Percentiles rank a stretch among this genome's conserved stretches.
Conservation (phyloP, 2,797 vertebrate genomes). For the Scomberomorus guttatus region DNA sequence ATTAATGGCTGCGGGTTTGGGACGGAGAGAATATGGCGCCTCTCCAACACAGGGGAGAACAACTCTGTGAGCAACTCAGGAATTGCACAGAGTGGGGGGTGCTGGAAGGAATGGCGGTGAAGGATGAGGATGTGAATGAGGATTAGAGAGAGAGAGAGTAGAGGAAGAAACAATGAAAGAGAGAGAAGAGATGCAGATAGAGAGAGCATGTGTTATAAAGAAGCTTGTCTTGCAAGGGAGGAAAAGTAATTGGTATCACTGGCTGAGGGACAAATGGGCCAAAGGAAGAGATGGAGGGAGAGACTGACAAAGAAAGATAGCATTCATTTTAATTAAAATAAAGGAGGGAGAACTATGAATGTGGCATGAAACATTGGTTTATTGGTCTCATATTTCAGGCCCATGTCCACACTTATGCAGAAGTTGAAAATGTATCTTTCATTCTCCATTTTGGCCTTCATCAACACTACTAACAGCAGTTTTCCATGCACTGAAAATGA, state of each 20-base stretch:
- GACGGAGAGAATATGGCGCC: conserved; percentile 64
- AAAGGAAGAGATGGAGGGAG: conserved; percentile 29
- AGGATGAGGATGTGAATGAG: conserved; percentile 39
- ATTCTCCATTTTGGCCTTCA: neutral
- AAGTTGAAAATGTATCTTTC: neutral
- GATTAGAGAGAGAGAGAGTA: conserved; percentile 24
- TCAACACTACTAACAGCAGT: neutral
- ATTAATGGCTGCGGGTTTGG: conserved; percentile 76
- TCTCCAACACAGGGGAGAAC: conserved; percentile 58
- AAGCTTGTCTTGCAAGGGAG: conserved; percentile 16
- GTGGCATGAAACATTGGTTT: conserved; percentile 8
- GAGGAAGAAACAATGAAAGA: neutral
- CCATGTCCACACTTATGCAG: neutral
- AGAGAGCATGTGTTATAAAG: conserved; percentile 13
- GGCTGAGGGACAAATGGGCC: conserved; percentile 37
- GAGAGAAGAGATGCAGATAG: conserved; percentile 31
- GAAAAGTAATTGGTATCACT: conserved; percentile 47
- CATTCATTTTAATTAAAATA: conserved; percentile 44
- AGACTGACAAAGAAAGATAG: conserved; percentile 36
- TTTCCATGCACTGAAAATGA: neutral
- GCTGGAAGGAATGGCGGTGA: conserved; percentile 21
- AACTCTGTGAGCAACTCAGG: conserved; percentile 40
- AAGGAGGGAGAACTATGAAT: neutral
- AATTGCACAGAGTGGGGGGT: conserved; percentile 8
- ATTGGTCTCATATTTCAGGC: conserved; percentile 18